Evolutionary conservation across 2,113 vertebrate species (phyloP), one percentile per base, ranked within the genome.

Genomic region (Actenoides lindsayi): DNA sequence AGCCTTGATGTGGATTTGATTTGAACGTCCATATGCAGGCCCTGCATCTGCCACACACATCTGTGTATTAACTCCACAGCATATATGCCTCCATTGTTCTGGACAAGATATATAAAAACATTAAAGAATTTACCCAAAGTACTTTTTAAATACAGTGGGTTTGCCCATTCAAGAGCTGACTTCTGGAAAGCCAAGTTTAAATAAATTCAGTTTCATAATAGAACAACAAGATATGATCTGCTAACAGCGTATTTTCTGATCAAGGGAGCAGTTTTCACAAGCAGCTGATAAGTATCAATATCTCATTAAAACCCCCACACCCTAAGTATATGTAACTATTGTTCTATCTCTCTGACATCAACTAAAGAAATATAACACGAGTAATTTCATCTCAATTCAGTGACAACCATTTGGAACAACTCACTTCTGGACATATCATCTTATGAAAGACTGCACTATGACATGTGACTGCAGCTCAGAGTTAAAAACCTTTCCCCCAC

Each of bases 1-100:
- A 89, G 86, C 93, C 94, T 97, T 96, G 94, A 95, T 93, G 96
- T 96, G 90, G 91, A 92, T 94, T 93, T 94, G 70, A 89, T 94
- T 93, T 94, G 70, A 89, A 80, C 41, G 76, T 76, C 65, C 90
- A 92, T 73, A 41, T 75, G 78, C 54, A 77, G 63, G 59, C 71
- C 63, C 87, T 90, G 48, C 80, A 80, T 87, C 87, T 95, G 92
- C 93, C 92, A 96, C 93, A 96, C 91, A 93, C 50, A 93, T 81
- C 90, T 56, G 33, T 3, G 31, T 57, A 53, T 81, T 90, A 88
- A 68, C 54, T 86, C 50, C 42, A 60, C 54, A 63, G 56, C 48
- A 84, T 85, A 62, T 31, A 60, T 56, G 63, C 68, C 35, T 74
- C 83, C 75, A 17, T 77, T 93, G 83, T 92, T 90, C 62, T 86